A percentile compares a stretch with the other conserved stretches of the same genome.
Evolutionary conservation across 2,888 invertebrate genomes (phyloP).

Genomic region (Dexiosoma caninum): DNA sequence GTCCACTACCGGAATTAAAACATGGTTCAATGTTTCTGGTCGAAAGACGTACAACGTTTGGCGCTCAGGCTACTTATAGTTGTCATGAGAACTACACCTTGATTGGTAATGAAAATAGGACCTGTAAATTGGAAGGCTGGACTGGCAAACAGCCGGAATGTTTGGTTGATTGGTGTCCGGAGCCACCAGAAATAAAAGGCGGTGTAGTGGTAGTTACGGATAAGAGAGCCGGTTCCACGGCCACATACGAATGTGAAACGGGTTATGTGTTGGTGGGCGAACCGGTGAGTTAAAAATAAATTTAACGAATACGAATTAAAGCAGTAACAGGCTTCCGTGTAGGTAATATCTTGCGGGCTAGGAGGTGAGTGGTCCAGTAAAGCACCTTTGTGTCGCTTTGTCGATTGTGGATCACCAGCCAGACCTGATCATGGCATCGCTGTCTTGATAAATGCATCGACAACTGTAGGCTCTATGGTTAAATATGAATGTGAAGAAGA

Average conservation of each 20-base stretch:
- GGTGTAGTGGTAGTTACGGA: slow-evolving; percentile 85
- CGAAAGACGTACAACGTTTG: slow-evolving; percentile 87
- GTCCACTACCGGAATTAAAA: slow-evolving; percentile 82
- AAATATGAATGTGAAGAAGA: slow-evolving; percentile 89
- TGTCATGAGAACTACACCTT: slow-evolving; percentile 92
- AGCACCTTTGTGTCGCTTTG: slow-evolving; percentile 89
- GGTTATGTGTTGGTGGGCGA: slow-evolving; percentile 91
- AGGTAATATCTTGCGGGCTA: slow-evolving; percentile 89
- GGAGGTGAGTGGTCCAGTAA: slow-evolving; percentile 91
- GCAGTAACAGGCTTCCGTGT: slow-evolving; percentile 58
- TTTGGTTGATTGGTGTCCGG: slow-evolving; percentile 92
- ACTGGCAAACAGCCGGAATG: slow-evolving; percentile 88
- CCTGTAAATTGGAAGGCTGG: slow-evolving; percentile 89
- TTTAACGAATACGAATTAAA: background rate
- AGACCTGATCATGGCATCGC: slow-evolving; percentile 87
- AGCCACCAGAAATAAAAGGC: slow-evolving; percentile 87
- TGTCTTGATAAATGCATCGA: slow-evolving; percentile 86
- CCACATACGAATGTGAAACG: slow-evolving; percentile 88
- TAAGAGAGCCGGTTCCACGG: slow-evolving; percentile 87
- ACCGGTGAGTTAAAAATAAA: slow-evolving; percentile 80
- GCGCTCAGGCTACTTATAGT: slow-evolving; percentile 85
- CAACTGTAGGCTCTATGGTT: slow-evolving; percentile 88
- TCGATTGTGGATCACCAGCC: slow-evolving; percentile 90
- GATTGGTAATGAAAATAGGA: slow-evolving; percentile 84
- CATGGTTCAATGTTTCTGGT: slow-evolving; percentile 85